A percentile compares a stretch with the other conserved stretches of the same genome.
Evolutionary conservation across 2,113 vertebrate species (phyloP).

Genomic region (Micronycteris hirsuta): DNA sequence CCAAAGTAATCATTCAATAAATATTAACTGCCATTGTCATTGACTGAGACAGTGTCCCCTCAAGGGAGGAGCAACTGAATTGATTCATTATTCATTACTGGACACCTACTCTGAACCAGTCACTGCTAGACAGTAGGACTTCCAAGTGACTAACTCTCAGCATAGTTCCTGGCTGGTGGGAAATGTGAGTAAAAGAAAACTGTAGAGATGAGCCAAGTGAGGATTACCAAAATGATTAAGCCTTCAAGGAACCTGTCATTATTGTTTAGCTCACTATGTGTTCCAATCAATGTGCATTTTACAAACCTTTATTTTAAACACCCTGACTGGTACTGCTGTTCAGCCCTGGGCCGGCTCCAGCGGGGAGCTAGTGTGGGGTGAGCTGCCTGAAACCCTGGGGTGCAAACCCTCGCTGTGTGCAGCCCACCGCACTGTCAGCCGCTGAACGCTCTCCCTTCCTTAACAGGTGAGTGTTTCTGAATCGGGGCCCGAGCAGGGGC

Average conservation of each 20-base stretch:
- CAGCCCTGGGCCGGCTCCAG: not conserved
- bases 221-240: not conserved
- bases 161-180: not conserved
- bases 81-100: not conserved
- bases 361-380: not conserved
- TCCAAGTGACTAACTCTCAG: not conserved
- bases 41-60: not conserved
- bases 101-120: not conserved
- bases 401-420: fast-evolving
- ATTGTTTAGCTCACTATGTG: not conserved
- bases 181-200: not conserved
- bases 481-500: constrained; percentile 80
- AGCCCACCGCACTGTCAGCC: not conserved
- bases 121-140: not conserved
- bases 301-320: constrained; percentile 3
- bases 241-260: not conserved
- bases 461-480: constrained; percentile 83
- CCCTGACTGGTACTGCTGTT: not conserved
- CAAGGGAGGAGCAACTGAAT: not conserved
- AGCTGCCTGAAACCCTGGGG: not conserved
- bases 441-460: not conserved
- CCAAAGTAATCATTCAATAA: not conserved
- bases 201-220: not conserved
- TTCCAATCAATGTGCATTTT: not conserved
- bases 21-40: not conserved